Evolutionary conservation across 2,113 vertebrate genomes (phyloP), one percentile per base, ranked within the genome.

Genomic region (Globicephala melas): DNA sequence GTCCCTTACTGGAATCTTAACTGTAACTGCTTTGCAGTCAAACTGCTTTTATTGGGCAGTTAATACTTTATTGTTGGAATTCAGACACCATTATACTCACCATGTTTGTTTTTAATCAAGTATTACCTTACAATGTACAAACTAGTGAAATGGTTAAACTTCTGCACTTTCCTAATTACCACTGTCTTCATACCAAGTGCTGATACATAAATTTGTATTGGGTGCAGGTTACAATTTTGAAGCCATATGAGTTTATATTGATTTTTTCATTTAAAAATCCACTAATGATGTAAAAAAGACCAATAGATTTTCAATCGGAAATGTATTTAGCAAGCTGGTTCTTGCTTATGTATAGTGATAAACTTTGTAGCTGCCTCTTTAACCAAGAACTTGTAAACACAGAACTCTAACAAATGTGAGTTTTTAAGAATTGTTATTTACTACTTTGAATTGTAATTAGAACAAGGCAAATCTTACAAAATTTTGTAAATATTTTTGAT

Each of bases 251-350:
- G 87, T 99, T 99, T 98, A 98, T 98, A 97, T 94, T 95, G 89
- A 97, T 74, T 65, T 67, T 92, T 95, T 65, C 95, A 92, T 55
- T 96, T 81, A 97, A 97, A 98, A 98, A 94, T 95, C 95, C 90
- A 96, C 95, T 97, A 98, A 91, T 94, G 90, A 60, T 98, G 91
- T 98, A 92, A 98, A 98, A 98, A 97, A 92, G 98, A 96, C 96
- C 95, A 98, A 96, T 98, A 96, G 92, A 97, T 98, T 96, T 98
- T 98, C 97, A 97, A 89, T 97, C 73, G 91, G 93, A 98, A 95
- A 87, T 65, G 3, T 97, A 93, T 98, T 97, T 98, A 99, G 99
- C 99, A 98, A 99, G 99, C 99, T 99, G 99, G 99, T 99, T 99
- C 99, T 99, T 99, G 99, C 99, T 99, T 98, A 67, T 98, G 97